Conservation (phyloP, 1,140 invertebrate genomes). For the Doryteuthis pealeii region DNA sequence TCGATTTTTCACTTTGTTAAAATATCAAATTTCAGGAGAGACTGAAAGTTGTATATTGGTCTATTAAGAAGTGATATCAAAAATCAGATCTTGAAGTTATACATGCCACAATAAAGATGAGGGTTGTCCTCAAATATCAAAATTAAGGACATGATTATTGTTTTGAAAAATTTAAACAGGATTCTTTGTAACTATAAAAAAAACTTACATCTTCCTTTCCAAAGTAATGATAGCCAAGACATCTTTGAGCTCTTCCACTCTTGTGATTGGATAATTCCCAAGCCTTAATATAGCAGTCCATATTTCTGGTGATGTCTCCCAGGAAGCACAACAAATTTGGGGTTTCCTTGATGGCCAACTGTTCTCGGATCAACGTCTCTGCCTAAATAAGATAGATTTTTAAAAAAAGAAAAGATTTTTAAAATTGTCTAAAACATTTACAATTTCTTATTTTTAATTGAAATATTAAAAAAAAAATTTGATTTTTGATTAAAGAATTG, state of each 20-base stretch:
- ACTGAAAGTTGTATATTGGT: too few species aligned
- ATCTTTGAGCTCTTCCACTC: constrained; percentile 49
- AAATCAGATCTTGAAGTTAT: too few species aligned
- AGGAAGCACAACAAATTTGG: constrained; percentile 87
- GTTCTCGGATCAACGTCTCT: constrained; percentile 81
- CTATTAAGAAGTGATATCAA: too few species aligned
- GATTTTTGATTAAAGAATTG: too few species aligned
- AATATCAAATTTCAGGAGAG: too few species aligned
- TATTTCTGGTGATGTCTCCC: constrained; percentile 76
- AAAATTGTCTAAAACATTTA: neutral
- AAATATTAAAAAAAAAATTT: neutral
- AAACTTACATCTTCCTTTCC: constrained; percentile 46
- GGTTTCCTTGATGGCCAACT: constrained; percentile 78
- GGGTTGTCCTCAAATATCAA: too few species aligned
- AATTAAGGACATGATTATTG: too few species aligned
- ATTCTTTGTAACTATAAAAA: too few species aligned
- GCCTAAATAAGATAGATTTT: constrained; percentile 61
- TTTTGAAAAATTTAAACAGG: too few species aligned
- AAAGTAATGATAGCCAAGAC: constrained; percentile 51
- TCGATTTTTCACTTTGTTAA: too few species aligned
- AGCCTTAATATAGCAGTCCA: constrained; percentile 79
- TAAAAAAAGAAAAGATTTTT: neutral
- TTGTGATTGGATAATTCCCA: constrained; percentile 80
- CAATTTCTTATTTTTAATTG: neutral
- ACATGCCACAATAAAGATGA: too few species aligned